These are phyloP conservation scores for Drosophila tsacasi DNA, from an alignment of 1,140 invertebrate species.

Conservation along the genomic window DNA sequence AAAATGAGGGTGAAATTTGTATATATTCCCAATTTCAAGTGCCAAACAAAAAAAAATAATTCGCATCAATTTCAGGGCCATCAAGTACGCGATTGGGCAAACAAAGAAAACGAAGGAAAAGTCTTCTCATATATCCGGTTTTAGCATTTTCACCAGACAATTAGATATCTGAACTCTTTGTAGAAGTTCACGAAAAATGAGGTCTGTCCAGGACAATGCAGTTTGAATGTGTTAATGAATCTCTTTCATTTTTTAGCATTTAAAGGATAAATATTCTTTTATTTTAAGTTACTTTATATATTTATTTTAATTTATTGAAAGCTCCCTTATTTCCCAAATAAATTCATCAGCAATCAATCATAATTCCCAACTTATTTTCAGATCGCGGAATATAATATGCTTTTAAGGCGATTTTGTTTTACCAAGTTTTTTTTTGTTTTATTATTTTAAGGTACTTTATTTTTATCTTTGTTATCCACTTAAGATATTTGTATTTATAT, in stretches of 20 bases:
- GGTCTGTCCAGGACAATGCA: not conserved
- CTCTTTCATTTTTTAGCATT: not conserved
- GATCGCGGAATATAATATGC: not conserved
- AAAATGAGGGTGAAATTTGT: not conserved
- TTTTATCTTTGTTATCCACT: constrained; percentile 11
- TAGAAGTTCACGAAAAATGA: not conserved
- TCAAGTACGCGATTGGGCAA: constrained; percentile 54
- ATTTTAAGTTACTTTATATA: no score
- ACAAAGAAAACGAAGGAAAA: constrained; percentile 28
- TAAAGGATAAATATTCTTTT: no score
- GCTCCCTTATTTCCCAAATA: not conserved
- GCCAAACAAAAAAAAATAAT: constrained; percentile 30
- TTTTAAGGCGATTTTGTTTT: not conserved
- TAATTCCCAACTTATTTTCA: no score
- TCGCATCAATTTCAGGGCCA: constrained; percentile 67
- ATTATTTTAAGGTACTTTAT: constrained; percentile 10
- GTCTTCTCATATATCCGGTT: constrained; percentile 28
- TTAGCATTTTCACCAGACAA: constrained; percentile 9
- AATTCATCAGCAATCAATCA: not conserved
- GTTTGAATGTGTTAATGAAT: not conserved
- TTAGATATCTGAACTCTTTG: constrained; percentile 24
- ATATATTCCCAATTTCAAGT: constrained; percentile 4
- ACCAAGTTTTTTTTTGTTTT: not conserved
- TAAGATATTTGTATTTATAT: constrained; percentile 6
- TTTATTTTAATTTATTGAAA: not conserved